These are phyloP conservation scores for Aurelia coerulea DNA, from an alignment of 30 jellyfish, hydroid and myxozoan species.

Conservation along the genomic window DNA sequence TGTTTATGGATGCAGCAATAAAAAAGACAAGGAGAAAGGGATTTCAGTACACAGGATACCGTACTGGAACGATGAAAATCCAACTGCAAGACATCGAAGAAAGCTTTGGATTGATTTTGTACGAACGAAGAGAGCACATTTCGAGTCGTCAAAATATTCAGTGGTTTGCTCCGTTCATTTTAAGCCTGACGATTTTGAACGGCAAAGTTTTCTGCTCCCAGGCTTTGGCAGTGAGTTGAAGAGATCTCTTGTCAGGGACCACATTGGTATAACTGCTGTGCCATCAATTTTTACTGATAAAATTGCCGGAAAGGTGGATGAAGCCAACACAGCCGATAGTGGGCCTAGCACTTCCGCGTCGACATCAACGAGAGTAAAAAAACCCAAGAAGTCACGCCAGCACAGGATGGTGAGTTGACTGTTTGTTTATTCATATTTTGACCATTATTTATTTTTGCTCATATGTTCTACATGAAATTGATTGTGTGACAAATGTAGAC, in stretches of 20 bases:
- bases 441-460: neutral
- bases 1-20: constrained; percentile 8
- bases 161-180: neutral
- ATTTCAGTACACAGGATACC: constrained; percentile 7
- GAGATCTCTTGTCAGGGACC: neutral
- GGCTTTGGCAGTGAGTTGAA: neutral
- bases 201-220: neutral
- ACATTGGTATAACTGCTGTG: neutral
- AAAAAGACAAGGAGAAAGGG: neutral
- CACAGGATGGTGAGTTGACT: neutral
- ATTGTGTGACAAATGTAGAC: neutral
- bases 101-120: neutral
- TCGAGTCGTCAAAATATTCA: neutral
- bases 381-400: constrained; percentile 1
- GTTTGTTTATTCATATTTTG: too few species aligned
- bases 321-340: neutral
- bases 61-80: constrained; percentile 3
- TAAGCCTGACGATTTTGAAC: constrained; percentile 2
- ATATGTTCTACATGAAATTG: neutral
- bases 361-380: neutral
- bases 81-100: neutral
- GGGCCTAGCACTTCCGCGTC: constrained; percentile 20
- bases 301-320: neutral
- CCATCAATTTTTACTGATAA: neutral
- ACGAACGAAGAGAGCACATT: constrained; percentile 1